Base-by-base conservation (phyloP, 2,888 invertebrate genomes). In the Pelosia muscerda region DNA sequence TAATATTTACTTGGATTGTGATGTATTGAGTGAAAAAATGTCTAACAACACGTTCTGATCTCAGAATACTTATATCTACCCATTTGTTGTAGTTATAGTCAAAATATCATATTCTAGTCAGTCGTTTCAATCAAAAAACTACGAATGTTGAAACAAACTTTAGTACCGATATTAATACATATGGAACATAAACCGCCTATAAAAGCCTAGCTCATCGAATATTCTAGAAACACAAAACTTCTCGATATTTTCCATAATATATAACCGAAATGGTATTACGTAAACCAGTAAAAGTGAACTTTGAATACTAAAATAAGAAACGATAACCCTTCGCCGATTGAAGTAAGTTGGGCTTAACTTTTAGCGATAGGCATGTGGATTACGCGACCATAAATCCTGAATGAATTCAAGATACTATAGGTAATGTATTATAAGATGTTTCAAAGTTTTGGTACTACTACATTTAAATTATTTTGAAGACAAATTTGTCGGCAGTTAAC, bases 281-380 rank as follows among this genome's bases (percentile, higher is more conserved):
- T 78, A 67, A 72, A 69, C 66, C 66, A 70, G 66, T 59, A 61
- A 26, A 26, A 70, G 68, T 67, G 63, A 75, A 77, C 70, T 75
- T 75, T 55, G 42, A 80, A 78, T 65, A 49, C 26, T 78, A 68
- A 69, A 66, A 66, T 56, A 75, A 72, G 78, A 72, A 78, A 75
- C 60, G 67, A 66, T 66, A 66, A 66, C 62, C 78, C 78, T 72
- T 79, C 58, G 54, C 65, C 1, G 68, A 78, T 57, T 64, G 22
- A 34, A 34, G 38, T 58, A 62, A 68, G 68, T 72, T 75, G 49
- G 62, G 65, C 61, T 74, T 79, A 68, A 74, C 80, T 79, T 79
- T 69, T 74, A 79, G 77, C 66, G 78, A 71, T 74, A 63, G 13
- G 3, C 15, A 15, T 63, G 23, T 19, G 71, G 67, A 66, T 67